Evolutionary conservation across 2,888 invertebrate genomes (phyloP).

Genomic region (Hoplodrina ambigua): DNA sequence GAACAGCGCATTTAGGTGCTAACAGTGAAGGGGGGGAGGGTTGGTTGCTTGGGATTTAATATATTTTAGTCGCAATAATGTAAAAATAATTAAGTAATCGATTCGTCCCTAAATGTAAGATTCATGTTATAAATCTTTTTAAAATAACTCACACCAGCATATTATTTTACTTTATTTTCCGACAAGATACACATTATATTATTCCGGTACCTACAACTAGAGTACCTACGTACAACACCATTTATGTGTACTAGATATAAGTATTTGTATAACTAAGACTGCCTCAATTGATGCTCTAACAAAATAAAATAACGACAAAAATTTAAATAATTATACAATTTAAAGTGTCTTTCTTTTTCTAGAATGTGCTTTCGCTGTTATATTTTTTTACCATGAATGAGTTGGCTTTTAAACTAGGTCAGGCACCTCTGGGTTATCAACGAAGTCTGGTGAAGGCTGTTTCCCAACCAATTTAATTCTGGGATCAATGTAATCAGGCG

Average conservation of each 20-base stretch:
- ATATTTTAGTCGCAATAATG: too few species aligned
- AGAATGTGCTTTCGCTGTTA: not conserved
- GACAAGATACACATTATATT: conserved; percentile 9
- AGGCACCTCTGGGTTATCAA: conserved; percentile 92
- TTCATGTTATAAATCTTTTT: conserved; percentile 15
- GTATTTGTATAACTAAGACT: conserved; percentile 17
- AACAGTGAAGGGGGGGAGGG: too few species aligned
- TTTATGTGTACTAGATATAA: not conserved
- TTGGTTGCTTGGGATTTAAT: too few species aligned
- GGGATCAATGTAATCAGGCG: conserved; percentile 72
- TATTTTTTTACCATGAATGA: not conserved
- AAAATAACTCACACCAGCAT: conserved; percentile 16
- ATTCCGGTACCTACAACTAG: conserved; percentile 26
- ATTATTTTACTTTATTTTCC: conserved; percentile 16
- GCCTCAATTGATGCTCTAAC: conserved; percentile 39
- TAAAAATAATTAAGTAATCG: too few species aligned
- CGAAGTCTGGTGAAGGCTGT: conserved; percentile 81
- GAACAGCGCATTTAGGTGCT: too few species aligned
- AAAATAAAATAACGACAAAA: not conserved
- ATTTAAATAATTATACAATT: conserved; percentile 12
- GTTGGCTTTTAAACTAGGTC: conserved; percentile 88
- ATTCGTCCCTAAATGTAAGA: conserved; percentile 34
- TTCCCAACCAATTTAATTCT: conserved; percentile 80
- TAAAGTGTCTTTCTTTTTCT: not conserved
- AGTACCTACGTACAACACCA: conserved; percentile 13